Conservation (phyloP, 2,797 vertebrate species). For the Glyptemys insculpta region DNA sequence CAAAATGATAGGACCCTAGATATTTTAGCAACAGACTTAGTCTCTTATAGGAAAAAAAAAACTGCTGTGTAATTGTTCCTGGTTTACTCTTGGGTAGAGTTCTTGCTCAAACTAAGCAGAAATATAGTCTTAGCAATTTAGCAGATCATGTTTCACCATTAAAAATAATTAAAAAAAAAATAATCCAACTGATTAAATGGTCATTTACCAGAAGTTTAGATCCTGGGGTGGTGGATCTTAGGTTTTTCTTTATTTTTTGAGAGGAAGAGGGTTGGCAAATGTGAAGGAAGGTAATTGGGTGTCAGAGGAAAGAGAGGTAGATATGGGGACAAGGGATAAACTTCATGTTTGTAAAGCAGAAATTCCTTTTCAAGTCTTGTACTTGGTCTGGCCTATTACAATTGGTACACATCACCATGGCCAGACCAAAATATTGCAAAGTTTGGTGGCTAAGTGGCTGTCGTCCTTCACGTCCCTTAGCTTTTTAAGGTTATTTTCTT, state of each 20-base stretch:
- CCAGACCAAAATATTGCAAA: background rate
- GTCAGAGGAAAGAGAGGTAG: background rate
- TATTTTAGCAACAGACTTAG: slow-evolving; percentile 36
- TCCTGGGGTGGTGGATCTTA: background rate
- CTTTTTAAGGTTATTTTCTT: background rate
- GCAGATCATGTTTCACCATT: slow-evolving; percentile 6
- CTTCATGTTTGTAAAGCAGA: rapidly evolving
- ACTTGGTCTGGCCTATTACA: background rate
- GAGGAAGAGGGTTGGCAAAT: background rate
- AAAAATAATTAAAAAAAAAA: background rate
- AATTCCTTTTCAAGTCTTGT: background rate
- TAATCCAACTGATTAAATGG: background rate
- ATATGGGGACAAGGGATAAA: rapidly evolving
- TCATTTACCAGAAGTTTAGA: background rate
- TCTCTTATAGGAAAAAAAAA: background rate
- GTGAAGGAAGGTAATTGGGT: rapidly evolving
- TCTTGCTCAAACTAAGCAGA: slow-evolving; percentile 26
- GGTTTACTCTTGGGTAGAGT: slow-evolving; percentile 5
- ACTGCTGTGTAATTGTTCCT: slow-evolving; percentile 5
- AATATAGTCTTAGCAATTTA: background rate
- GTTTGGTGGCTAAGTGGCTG: background rate
- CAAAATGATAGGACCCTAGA: background rate
- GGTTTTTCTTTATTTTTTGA: background rate
- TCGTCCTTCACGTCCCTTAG: rapidly evolving
- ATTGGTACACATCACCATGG: background rate